Base-by-base conservation (phyloP, 1,140 invertebrate species). In the Tenebrio molitor region DNA sequence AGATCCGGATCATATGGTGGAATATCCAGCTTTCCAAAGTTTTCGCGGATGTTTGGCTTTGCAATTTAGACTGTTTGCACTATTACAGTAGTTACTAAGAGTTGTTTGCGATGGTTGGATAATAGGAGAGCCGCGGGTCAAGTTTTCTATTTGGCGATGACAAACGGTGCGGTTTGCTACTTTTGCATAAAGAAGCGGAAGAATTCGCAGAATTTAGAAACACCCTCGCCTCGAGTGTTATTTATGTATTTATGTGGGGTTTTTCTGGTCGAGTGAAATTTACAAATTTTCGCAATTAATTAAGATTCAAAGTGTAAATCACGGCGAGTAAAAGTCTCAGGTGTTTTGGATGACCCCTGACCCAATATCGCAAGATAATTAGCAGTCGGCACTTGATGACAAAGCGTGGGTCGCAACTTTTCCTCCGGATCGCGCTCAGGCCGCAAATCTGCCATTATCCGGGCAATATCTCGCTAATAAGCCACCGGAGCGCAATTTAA, bases 351-450 rank as follows among this genome's bases (percentile, higher is more conserved):
- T 62, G 68, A 71, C 69, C 69, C 46, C 33, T 65, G 69, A 71
- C 58, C 69, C 21, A 64, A 58, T 62, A 71, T 71, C 15, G 58
- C 44, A 46, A 50, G 29, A 50, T 34, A 69, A 71, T 64, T 71
- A 71, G 62, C 58, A 64, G 39, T 41, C 68, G 50, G 50, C 42
- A 34, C 17, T 70, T 25, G 23, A 58, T 7, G 50, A 58, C 50
- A 58, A 39, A 58, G 50, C 50, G 50, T 58, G 50, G 50, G 50
- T 58, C 15, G 21, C 15, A 3, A 50, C 44, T 58, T 58, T 58
- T 58, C 50, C 21, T 14, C 29, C 50, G 29, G 10, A 21, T 58
- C 50, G 2, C 14, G 21, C 25, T 58, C 29, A 58, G 50, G 50
- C 15, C 50, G 19, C 2, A 58, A 23, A 58, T 58, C 50, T 15